Percentiles rank a stretch among this genome's conserved stretches.
These are phyloP conservation scores for Euplagia quadripunctaria DNA, from an alignment of 2,888 invertebrate genomes.

Conservation along the genomic window DNA sequence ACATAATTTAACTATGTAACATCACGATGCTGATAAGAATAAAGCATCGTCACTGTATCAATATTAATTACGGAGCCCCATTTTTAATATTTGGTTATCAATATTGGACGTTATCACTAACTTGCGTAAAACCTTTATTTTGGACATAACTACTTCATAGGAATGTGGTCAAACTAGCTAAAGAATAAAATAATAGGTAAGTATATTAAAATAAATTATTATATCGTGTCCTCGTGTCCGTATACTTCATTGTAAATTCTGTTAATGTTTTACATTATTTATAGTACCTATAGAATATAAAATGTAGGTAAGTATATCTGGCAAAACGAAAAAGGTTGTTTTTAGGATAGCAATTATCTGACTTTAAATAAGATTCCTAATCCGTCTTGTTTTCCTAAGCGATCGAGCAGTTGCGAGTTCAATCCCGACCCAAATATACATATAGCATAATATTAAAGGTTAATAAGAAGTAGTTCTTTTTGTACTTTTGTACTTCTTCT, in stretches of 20 bases:
- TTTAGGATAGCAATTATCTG: too few relatives aligned
- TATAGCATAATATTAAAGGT: too few relatives aligned
- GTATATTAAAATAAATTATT: neutral
- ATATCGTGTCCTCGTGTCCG: neutral
- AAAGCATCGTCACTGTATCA: neutral
- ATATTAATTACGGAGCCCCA: neutral
- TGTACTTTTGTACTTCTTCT: too few relatives aligned
- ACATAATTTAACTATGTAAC: neutral
- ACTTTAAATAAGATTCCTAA: too few relatives aligned
- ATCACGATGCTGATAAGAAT: neutral
- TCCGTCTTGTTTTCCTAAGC: too few relatives aligned
- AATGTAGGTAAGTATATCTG: neutral
- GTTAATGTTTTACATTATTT: too few relatives aligned
- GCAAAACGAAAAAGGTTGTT: too few relatives aligned
- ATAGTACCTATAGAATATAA: too few relatives aligned
- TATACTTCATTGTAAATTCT: neutral
- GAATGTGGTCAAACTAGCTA: slow-evolving; percentile 35
- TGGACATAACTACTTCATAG: slow-evolving; percentile 36
- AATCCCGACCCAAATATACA: too few relatives aligned
- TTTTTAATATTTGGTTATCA: neutral
- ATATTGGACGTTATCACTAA: slow-evolving; percentile 21
- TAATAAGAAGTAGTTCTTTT: too few relatives aligned
- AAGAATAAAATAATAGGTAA: neutral
- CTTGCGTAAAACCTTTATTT: slow-evolving; percentile 22
- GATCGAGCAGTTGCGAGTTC: too few relatives aligned